Evolutionary conservation across 2,888 invertebrate species (phyloP).

Genomic region (Lithosia quadra): DNA sequence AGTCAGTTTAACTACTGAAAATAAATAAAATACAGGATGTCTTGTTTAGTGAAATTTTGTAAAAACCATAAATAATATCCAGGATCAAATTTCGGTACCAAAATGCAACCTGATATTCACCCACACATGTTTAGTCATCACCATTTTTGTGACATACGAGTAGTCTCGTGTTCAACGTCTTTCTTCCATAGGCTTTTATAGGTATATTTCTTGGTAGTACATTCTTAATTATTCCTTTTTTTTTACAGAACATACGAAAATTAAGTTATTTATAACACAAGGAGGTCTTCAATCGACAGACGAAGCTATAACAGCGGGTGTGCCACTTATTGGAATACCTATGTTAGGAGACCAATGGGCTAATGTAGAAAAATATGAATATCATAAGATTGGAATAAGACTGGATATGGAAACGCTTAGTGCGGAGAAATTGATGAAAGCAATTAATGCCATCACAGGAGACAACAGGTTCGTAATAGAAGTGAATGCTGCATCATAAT

Average conservation of each 20-base stretch:
- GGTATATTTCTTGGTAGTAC: no score
- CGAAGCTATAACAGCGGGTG: constrained; percentile 71
- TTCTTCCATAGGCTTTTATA: no score
- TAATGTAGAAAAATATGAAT: constrained; percentile 62
- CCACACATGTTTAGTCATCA: no score
- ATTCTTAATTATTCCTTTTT: background rate
- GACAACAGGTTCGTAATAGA: constrained; percentile 40
- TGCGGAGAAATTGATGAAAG: constrained; percentile 48
- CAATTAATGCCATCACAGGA: constrained; percentile 46
- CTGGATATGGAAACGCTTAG: constrained; percentile 60
- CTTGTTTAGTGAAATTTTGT: no score
- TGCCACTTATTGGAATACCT: constrained; percentile 73
- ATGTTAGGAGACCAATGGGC: constrained; percentile 73
- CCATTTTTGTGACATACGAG: no score
- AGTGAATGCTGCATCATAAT: no score
- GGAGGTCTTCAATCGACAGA: constrained; percentile 78
- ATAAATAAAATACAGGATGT: no score
- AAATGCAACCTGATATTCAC: no score
- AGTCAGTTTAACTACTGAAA: no score
- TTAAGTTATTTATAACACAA: constrained; percentile 80
- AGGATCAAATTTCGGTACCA: no score
- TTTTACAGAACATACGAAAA: constrained; percentile 69
- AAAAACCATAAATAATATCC: no score
- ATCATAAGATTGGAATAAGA: constrained; percentile 61
- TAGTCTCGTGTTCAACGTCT: no score